Conservation (phyloP, 1,140 invertebrate genomes). For the Batillaria attramentaria region DNA sequence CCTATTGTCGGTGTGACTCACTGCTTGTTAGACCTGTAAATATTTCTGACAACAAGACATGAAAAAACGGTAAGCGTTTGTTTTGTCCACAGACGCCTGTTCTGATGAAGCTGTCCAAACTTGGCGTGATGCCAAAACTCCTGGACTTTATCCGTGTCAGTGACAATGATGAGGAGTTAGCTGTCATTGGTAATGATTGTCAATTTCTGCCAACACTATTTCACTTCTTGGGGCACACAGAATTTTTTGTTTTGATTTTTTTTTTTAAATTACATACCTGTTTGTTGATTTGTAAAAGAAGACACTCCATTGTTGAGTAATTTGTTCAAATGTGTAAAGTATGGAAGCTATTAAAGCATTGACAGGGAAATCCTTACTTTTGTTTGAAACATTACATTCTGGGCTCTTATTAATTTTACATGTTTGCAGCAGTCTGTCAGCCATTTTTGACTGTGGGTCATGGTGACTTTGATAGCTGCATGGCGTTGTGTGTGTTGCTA, state of each 20-base stretch:
- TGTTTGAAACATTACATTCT: no score
- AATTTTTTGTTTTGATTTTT: neutral
- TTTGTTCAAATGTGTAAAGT: neutral
- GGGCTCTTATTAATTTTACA: no score
- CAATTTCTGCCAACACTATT: neutral
- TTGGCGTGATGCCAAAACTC: constrained; percentile 53
- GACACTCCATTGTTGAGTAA: neutral
- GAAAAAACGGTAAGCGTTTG: no score
- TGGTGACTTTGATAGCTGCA: neutral
- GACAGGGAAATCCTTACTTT: no score
- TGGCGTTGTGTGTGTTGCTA: neutral
- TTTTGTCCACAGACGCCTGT: constrained; percentile 36
- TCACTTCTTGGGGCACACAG: neutral
- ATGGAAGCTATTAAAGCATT: no score
- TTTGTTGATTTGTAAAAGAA: neutral
- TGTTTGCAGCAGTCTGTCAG: no score
- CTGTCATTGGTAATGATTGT: constrained; percentile 46
- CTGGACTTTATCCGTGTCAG: constrained; percentile 56
- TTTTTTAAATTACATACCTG: neutral
- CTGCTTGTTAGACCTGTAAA: no score
- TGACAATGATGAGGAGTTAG: constrained; percentile 48
- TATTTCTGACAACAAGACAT: no score
- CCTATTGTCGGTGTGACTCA: no score
- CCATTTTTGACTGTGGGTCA: neutral
- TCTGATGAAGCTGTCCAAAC: constrained; percentile 53